Conservation (phyloP, 1,140 invertebrate genomes). For the Aricia agestis region DNA sequence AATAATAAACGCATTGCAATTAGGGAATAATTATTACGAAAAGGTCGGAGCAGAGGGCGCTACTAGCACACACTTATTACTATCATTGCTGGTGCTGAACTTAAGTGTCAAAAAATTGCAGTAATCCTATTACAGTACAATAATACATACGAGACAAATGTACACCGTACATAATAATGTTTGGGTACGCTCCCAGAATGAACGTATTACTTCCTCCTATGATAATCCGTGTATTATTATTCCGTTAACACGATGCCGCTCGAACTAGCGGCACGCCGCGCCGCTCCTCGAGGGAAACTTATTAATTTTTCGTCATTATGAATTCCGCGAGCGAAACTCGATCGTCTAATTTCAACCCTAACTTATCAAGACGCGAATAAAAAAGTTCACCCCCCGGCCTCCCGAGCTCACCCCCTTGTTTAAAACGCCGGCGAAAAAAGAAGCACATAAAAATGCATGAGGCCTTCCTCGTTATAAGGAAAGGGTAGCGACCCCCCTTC, state of each 20-base stretch:
- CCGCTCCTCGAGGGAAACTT: constrained; percentile 71
- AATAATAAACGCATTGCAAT: background rate
- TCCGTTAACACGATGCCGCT: background rate
- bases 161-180: background rate
- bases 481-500: constrained; percentile 70
- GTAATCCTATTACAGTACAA: too few relatives aligned
- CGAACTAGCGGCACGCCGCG: constrained; percentile 33
- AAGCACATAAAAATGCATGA: constrained; percentile 79
- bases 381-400: constrained; percentile 70
- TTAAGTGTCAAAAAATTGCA: too few relatives aligned
- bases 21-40: too few relatives aligned
- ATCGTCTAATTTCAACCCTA: constrained; percentile 77
- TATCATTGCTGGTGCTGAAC: too few relatives aligned
- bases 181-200: background rate
- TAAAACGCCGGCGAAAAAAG: constrained; percentile 77
- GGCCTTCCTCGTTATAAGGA: constrained; percentile 77
- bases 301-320: constrained; percentile 76
- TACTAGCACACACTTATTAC: too few relatives aligned
- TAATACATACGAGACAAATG: too few relatives aligned
- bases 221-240: constrained; percentile 2
- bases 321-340: constrained; percentile 75
- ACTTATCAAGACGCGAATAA: constrained; percentile 78
- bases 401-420: constrained; percentile 74
- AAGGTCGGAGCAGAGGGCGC: too few relatives aligned
- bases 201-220: background rate